A percentile compares a stretch with the other conserved stretches of the same genome.
Conservation (phyloP, 92 coral and sea anemone genomes). For the Parazoanthus darwini region DNA sequence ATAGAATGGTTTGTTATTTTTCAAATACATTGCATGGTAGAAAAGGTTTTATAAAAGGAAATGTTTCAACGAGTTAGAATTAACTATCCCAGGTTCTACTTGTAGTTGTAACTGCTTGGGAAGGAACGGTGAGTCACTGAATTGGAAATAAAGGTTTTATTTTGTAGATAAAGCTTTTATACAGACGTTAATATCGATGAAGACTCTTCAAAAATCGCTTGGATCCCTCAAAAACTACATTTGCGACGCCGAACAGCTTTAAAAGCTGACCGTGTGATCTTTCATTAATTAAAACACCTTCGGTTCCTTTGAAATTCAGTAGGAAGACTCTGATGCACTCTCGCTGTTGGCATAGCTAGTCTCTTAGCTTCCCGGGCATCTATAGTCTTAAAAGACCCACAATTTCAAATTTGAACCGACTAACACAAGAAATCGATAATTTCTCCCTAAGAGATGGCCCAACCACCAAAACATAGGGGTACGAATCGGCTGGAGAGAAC, state of each 20-base stretch:
- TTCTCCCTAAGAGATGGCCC: conserved; percentile 27
- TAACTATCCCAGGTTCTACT: conserved; percentile 43
- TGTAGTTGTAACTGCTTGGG: conserved; percentile 43
- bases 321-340: conserved; percentile 16
- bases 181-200: conserved; percentile 53
- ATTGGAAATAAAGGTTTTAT: conserved; percentile 52
- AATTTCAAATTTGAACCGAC: background rate
- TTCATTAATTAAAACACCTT: conserved; percentile 60
- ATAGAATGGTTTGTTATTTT: background rate
- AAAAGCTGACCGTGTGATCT: conserved; percentile 36
- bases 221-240: conserved; percentile 68
- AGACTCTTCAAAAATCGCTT: conserved; percentile 76
- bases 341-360: background rate
- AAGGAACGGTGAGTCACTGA: conserved; percentile 51
- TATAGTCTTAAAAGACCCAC: background rate
- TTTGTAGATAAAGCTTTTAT: conserved; percentile 55
- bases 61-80: conserved; percentile 18
- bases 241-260: conserved; percentile 61
- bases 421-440: background rate
- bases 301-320: conserved; percentile 39
- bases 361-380: background rate
- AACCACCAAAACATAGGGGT: conserved; percentile 17
- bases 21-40: background rate
- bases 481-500: conserved; percentile 29
- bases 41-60: conserved; percentile 22